phyloP scores from a whole-genome alignment of 2,113 vertebrate species.

The Zosterops lateralis region DNA sequence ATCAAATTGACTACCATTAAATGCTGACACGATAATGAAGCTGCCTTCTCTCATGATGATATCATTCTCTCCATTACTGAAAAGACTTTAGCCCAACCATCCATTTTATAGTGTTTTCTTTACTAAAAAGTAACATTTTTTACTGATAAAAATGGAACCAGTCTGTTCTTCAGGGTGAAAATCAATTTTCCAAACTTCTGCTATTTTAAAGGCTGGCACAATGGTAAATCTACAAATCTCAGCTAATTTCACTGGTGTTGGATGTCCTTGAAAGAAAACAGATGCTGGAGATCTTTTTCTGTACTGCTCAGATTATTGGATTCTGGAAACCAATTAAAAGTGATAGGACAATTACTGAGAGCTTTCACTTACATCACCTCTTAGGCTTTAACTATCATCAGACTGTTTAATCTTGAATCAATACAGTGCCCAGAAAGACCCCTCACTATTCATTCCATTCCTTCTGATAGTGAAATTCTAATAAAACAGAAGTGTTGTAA shows the following conservation, averaged over 20 bases:
- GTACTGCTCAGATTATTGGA: neutral
- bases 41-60: neutral
- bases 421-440: neutral
- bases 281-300: neutral
- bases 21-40: neutral
- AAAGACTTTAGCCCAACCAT: neutral
- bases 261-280: conserved; percentile 23
- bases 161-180: neutral
- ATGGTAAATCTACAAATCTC: neutral
- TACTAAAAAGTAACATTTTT: neutral
- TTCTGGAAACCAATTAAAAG: neutral
- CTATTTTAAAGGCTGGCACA: neutral
- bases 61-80: neutral
- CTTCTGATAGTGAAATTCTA: neutral
- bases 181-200: conserved; percentile 4
- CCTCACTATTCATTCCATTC: neutral
- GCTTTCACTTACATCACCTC: neutral
- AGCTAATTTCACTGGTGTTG: neutral
- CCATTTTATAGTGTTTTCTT: conserved; percentile 15
- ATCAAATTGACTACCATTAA: conserved; percentile 8
- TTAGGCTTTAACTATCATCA: neutral
- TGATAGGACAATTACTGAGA: neutral
- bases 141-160: neutral
- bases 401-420: neutral
- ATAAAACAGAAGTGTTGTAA: neutral